Evolutionary conservation across 2,888 invertebrate species (phyloP), one percentile per base, ranked within the genome.

Genomic region (Eupithecia subfuscata): DNA sequence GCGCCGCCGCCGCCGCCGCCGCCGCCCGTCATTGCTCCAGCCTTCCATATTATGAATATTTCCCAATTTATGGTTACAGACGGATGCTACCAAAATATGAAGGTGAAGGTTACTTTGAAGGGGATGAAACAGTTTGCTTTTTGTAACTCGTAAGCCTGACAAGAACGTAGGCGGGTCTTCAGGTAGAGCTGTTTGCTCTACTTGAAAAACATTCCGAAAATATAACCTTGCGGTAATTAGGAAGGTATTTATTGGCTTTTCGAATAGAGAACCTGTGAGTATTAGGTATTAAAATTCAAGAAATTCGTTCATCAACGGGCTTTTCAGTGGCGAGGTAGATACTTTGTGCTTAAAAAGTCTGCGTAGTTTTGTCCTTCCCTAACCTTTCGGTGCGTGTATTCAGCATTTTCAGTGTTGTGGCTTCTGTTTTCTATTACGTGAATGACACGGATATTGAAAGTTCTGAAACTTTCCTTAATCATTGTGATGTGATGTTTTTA

Each of bases 61-160:
- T 37, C 67, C 45, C 22, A 74, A 70, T 67, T 52, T 52, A 48
- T 43, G 65, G 43, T 70, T 65, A 74, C 65, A 70, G 74, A 40
- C 22, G 52, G 22, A 22, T 56, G 52, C 60, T 60, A 25, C 4
- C 60, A 25, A 60, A 25, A 25, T 60, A 60, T 25, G 25, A 60
- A 60, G 22, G 60, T 56, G 22, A 14, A 60, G 22, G 60, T 60
- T 14, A 25, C 11, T 56, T 56, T 56, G 5, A 56, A 56, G 56
- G 56, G 56, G 56, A 22, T 56, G 56, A 56, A 22, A 56, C 22
- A 22, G 56, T 56, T n/a, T 56, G 22, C 11, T 56, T 56, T 22
- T 56, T 6, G n/a, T 48, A 8, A 37, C 7, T 52, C n/a, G 52
- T 52, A 11, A 9, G 11, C 52, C n/a, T 52, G 9, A 9, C n/a